A percentile compares a stretch with the other conserved stretches of the same genome.
These are phyloP conservation scores for Sisor rabdophorus DNA, from an alignment of 2,113 vertebrate species.

Conservation along the genomic window DNA sequence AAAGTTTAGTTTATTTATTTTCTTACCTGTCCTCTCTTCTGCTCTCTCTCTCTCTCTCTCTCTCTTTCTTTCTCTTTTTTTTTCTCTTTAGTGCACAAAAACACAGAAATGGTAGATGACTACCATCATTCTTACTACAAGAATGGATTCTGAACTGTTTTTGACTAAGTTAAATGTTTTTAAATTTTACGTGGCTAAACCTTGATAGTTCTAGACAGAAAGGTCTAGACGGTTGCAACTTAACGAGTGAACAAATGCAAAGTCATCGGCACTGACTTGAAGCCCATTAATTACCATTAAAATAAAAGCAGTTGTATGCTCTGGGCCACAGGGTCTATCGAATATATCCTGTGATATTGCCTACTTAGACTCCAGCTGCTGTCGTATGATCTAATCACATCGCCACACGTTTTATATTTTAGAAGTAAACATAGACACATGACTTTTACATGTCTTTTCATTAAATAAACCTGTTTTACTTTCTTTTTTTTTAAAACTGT, in stretches of 20 bases:
- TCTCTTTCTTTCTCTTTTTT: too few species aligned
- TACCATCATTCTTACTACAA: not conserved
- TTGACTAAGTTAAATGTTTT: not conserved
- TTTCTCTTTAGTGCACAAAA: too few species aligned
- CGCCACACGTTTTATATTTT: not conserved
- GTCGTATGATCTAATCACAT: not conserved
- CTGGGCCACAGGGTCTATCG: not conserved
- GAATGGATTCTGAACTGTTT: not conserved
- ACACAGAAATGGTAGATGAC: not conserved
- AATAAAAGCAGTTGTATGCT: not conserved
- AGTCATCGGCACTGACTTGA: constrained; percentile 21
- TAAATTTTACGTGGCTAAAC: too few species aligned
- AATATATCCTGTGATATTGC: not conserved
- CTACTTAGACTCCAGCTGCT: not conserved
- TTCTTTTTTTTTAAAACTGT: too few species aligned
- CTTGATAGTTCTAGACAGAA: too few species aligned
- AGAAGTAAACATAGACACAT: too few species aligned
- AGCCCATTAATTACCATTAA: constrained; percentile 24
- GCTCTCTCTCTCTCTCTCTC: too few species aligned
- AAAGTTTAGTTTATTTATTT: not conserved
- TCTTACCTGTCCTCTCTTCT: too few species aligned
- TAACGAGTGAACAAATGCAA: constrained; percentile 3
- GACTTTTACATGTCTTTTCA: too few species aligned
- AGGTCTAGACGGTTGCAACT: not conserved
- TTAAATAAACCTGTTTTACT: too few species aligned